These are phyloP conservation scores for Listrodromus nycthemerus DNA, from an alignment of 2,888 invertebrate species.

Conservation along the genomic window DNA sequence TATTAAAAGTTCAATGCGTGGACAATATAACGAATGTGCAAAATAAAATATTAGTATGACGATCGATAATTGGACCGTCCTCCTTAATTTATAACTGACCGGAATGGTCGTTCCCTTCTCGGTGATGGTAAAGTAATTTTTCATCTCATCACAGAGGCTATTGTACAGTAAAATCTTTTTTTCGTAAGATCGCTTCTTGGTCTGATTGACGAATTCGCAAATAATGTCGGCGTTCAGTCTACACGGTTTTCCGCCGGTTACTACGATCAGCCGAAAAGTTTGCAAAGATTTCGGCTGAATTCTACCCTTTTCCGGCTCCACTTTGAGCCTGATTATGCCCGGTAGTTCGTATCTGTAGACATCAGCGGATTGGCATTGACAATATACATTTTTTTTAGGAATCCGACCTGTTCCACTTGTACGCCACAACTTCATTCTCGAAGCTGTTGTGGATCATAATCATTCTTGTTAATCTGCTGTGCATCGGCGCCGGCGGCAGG, in stretches of 20 bases:
- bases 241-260: conserved; percentile 79
- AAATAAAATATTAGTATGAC: no score
- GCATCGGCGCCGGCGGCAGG: conserved; percentile 78
- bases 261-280: conserved; percentile 80
- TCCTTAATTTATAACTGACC: conserved; percentile 72
- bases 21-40: no score
- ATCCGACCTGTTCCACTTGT: conserved; percentile 81
- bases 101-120: conserved; percentile 80
- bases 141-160: conserved; percentile 73
- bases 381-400: not conserved
- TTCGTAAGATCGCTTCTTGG: conserved; percentile 79
- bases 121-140: conserved; percentile 82
- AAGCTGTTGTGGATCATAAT: conserved; percentile 83
- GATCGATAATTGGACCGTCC: no score
- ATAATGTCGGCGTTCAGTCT: conserved; percentile 76
- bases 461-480: conserved; percentile 79
- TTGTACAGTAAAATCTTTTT: conserved; percentile 77
- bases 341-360: conserved; percentile 76
- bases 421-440: conserved; percentile 79
- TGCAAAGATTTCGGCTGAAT: conserved; percentile 81
- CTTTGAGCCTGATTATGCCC: conserved; percentile 75
- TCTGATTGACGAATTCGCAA: conserved; percentile 83
- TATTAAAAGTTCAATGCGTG: conserved; percentile 17
- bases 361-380: not conserved
- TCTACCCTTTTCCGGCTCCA: conserved; percentile 79